Conservation (phyloP, 1,140 invertebrate species). For the Megalonaias nervosa region DNA sequence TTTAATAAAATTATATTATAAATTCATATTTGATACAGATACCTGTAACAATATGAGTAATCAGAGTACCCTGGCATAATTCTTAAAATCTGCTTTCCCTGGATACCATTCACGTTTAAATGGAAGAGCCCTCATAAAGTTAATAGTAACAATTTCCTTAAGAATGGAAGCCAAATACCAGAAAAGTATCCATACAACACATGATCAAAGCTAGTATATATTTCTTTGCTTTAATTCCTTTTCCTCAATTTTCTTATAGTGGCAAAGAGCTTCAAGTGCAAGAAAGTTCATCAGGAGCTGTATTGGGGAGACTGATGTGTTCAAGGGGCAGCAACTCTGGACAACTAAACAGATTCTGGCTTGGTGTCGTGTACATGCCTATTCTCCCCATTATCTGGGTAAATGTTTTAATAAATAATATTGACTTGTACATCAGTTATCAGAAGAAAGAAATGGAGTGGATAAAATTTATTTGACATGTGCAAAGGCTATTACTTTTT, state of each 20-base stretch:
- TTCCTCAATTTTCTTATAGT: constrained; percentile 57
- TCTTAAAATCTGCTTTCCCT: no score
- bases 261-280: constrained; percentile 70
- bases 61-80: no score
- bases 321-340: constrained; percentile 70
- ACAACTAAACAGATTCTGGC: constrained; percentile 73
- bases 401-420: constrained; percentile 4
- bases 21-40: no score
- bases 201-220: neutral
- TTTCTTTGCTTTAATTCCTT: neutral
- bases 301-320: constrained; percentile 59
- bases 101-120: no score
- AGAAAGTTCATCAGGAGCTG: constrained; percentile 63
- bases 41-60: no score
- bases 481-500: neutral
- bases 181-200: no score
- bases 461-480: neutral
- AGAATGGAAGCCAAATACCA: no score
- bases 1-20: no score
- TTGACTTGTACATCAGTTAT: neutral
- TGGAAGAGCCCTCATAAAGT: no score
- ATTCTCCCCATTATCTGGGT: constrained; percentile 66
- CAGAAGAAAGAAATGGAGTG: neutral
- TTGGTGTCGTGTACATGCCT: constrained; percentile 74
- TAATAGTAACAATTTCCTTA: neutral